phyloP scores from a whole-genome alignment of 2,797 vertebrate species.

The Sebastes nivosus region DNA sequence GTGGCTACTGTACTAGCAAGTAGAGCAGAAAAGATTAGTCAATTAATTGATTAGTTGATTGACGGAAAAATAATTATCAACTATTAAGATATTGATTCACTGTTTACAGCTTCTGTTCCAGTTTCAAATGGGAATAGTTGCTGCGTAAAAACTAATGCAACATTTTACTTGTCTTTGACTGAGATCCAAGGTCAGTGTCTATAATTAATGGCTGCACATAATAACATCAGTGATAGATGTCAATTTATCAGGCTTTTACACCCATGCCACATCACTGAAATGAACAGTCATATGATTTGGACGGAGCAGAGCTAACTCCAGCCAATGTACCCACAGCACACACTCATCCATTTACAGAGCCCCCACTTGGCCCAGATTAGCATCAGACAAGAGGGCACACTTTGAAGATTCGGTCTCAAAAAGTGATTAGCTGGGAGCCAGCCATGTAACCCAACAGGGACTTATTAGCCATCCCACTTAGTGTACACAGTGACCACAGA shows the following conservation, averaged over 20 bases:
- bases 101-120: neutral
- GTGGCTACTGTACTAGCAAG: neutral
- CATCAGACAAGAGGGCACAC: constrained; percentile 61
- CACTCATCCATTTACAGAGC: constrained; percentile 37
- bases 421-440: constrained; percentile 66
- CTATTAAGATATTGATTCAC: neutral
- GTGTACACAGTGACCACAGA: constrained; percentile 50
- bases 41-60: neutral
- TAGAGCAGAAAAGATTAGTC: neutral
- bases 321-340: constrained; percentile 28
- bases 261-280: constrained; percentile 1
- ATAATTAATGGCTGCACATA: neutral
- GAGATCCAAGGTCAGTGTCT: neutral
- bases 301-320: constrained; percentile 11
- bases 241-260: neutral
- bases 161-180: constrained; percentile 6
- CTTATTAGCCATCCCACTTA: constrained; percentile 56
- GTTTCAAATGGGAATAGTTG: neutral
- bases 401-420: constrained; percentile 63
- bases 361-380: constrained; percentile 53
- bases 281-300: constrained; percentile 29
- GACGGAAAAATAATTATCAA: neutral
- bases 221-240: constrained; percentile 6
- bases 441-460: constrained; percentile 51
- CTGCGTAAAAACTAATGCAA: neutral